phyloP scores from a whole-genome alignment of 2,888 invertebrate genomes.

The Eremobia ochroleuca region DNA sequence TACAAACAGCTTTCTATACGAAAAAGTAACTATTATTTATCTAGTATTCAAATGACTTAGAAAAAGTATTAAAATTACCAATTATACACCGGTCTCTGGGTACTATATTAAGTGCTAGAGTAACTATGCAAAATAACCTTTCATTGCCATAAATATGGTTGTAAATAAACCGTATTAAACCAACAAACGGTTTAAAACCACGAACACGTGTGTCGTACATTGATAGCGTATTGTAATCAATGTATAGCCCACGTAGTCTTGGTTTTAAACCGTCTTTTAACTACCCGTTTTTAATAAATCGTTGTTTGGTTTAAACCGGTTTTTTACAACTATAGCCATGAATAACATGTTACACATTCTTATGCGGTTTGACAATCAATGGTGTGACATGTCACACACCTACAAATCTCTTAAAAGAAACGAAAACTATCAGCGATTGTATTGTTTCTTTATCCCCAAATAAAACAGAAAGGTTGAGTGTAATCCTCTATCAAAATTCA shows the following conservation, averaged over 20 bases:
- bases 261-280: not conserved
- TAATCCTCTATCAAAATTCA: constrained; percentile 76
- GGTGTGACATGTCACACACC: not conserved
- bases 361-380: too few relatives aligned
- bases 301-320: not conserved
- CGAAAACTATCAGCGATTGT: constrained; percentile 32
- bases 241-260: not conserved
- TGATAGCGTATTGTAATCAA: not conserved
- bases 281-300: too few relatives aligned
- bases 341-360: not conserved
- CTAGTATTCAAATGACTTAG: not conserved
- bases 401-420: constrained; percentile 33
- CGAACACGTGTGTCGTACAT: too few relatives aligned
- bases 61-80: not conserved
- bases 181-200: not conserved
- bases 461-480: constrained; percentile 55
- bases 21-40: not conserved
- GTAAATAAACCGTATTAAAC: not conserved
- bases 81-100: not conserved
- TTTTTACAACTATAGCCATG: not conserved
- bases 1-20: too few relatives aligned
- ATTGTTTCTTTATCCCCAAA: constrained; percentile 49
- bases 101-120: not conserved
- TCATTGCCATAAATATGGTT: not conserved
- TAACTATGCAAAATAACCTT: not conserved